Evolutionary conservation across 2,888 invertebrate species (phyloP), one percentile per base, ranked within the genome.

Genomic region (Ormia ochracea): DNA sequence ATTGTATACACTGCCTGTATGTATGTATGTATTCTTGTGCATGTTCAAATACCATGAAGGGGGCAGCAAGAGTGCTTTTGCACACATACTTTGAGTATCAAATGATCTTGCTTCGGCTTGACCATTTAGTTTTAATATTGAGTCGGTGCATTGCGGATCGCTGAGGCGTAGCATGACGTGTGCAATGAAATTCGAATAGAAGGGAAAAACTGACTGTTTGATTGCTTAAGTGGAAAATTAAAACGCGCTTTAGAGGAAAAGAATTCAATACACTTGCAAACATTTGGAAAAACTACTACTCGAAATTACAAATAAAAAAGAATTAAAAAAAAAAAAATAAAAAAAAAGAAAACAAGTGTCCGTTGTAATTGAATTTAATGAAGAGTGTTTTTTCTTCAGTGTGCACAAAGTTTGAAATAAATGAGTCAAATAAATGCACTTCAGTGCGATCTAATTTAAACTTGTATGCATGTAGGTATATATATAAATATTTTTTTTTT

Each of bases 81-180:
- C 66, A 66, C 59, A 75, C 75, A 52, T 50, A 66, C 59, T 48
- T 36, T 9, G 38, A 63, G 76, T 36, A 70, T 26, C 17, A 75
- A 56, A 66, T 54, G 82, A 70, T 77, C 81, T 68, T 72, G 45
- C 69, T 72, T 38, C 38, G 45, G 69, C 45, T 69, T 66, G 61
- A 61, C 61, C 78, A 75, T 81, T 83, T 70, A 84, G 83, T 83
- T 82, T 75, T 58, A 75, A 58, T 84, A 84, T 81, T 82, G 83
- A 83, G 82, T 82, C 82, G 80, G 75, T 84, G 84, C 84, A 84
- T 68, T 84, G 82, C 83, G 81, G 85, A 83, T 83, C 85, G 77
- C 38, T 33, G 45, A 56, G 36, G 52, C 52, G 59, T 33, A 52
- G 23, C 28, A 61, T 19, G 45, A 38, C 19, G 68, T 28, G 66